Evolutionary conservation across 1,140 invertebrate species (phyloP), one percentile per base, ranked within the genome.

Genomic region (Coelopa frigida): DNA sequence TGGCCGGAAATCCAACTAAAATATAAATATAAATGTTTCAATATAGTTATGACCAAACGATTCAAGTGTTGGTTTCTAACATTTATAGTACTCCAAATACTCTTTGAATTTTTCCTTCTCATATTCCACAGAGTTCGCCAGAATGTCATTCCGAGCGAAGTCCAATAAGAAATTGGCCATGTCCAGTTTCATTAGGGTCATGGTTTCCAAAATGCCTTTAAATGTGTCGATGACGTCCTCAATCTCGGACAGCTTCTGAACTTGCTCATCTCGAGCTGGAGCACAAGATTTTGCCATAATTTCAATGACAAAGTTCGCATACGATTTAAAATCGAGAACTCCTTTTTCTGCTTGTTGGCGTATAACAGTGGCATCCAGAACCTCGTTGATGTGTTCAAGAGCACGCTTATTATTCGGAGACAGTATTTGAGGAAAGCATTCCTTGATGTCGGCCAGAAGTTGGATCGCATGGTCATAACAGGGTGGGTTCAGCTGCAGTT

Each of bases 151-250:
- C 45, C 89, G 76, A 27, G 92, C 84, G 72, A 91, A 84, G 14
- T 85, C 80, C 36, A 98, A 84, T 10, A 90, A 82, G 53, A 92
- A 97, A 73, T 98, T 98, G 1, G 93, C 93, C 83, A 89, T 86
- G 65, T 98, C 95, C 40, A 98, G 70, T 59, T 86, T 89, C 85
- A 98, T 88, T 7, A 94, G 71, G 54, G 95, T 87, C 44, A 98
- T 70, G 4, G 85, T 78, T 71, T 90, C 86, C 54, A 89, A 73
- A 46, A 91, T 89, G 37, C 83, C 86, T 66, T 81, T 84, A 67
- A 95, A 97, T n/a, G 92, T 78, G 18, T 88, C 81, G 1, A 96
- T 81, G 29, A 87, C 73, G 58, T 94, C 85, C 22, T 79, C 82
- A 36, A 83, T 82, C 57, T 84, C 73, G 27, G 73, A 80, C 17